Evolutionary conservation across 1,140 invertebrate genomes (phyloP), one percentile per base, ranked within the genome.

Genomic region (Globodera rostochiensis): DNA sequence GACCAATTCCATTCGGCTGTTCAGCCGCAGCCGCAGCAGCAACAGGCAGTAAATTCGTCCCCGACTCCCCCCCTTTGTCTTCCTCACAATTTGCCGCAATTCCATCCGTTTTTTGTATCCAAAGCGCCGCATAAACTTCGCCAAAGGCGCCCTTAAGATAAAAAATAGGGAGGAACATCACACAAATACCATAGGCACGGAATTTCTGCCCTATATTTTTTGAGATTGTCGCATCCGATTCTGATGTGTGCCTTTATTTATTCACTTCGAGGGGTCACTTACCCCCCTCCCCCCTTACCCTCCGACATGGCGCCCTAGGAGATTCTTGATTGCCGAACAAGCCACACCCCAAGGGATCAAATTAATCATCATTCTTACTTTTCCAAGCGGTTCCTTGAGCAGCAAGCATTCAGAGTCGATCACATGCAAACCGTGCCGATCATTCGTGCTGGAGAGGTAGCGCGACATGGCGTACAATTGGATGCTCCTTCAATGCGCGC

Each of bases 391-490:
- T 50, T 84, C 74, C 21, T 85, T 78, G 8, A 86, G 69, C 36
- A 74, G 76, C 46, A 86, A 50, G 21, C 70, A n/a, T 7, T 85
- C 76, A 45, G 70, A 69, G 25, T 86, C 74, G 66, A 86, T 87
- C 15, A 87, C 46, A 11, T 79, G 85, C 5, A 86, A 79, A 75
- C 87, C 82, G 77, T 85, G 86, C 3, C 15, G 82, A 79, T n/a
- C 45, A 15, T 9, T 25, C 11, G 57, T 85, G 21, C 69, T 64
- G 25, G 83, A 83, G 64, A 77, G 45, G 45, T 73, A 82, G 13
- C 57, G 53, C 46, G 85, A 85, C 45, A 84, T 50, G 36, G 67
- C 76, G 70, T 86, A 81, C 25, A 84, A 70, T 46, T 84, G 83
- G 25, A 86, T 75, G 25, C 84, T 86, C 21, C 77, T 78, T 15